Conservation (phyloP, 2,797 vertebrate species). For the Denticeps clupeoides region DNA sequence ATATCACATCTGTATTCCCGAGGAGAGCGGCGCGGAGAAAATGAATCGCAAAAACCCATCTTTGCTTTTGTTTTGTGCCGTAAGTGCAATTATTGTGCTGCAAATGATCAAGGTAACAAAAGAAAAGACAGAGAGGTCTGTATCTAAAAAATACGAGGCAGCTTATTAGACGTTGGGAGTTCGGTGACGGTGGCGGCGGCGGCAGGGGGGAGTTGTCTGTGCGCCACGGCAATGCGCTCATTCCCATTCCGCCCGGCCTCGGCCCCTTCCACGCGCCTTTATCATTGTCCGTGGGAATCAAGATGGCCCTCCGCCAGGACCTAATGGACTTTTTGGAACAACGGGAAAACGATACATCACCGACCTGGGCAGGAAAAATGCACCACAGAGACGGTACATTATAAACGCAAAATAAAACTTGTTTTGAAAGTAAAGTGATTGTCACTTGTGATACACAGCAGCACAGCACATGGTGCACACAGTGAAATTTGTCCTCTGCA, state of each 20-base stretch:
- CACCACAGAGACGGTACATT: too few species aligned
- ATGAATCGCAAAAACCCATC: slow-evolving; percentile 26
- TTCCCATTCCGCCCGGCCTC: slow-evolving; percentile 28
- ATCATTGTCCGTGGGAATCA: slow-evolving; percentile 52
- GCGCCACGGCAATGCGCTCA: slow-evolving; percentile 13
- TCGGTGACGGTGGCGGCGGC: neutral
- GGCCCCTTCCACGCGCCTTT: slow-evolving; percentile 36
- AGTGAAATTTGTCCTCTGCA: too few species aligned
- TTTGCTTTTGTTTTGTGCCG: slow-evolving; percentile 25
- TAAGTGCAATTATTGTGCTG: slow-evolving; percentile 38
- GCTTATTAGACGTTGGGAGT: neutral
- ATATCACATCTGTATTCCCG: slow-evolving; percentile 42
- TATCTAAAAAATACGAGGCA: neutral
- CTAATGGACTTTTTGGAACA: slow-evolving; percentile 65
- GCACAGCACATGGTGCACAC: too few species aligned
- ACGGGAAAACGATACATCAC: slow-evolving; percentile 56
- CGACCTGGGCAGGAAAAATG: slow-evolving; percentile 6
- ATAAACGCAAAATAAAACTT: too few species aligned
- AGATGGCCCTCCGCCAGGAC: slow-evolving; percentile 47
- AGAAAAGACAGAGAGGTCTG: slow-evolving; percentile 24
- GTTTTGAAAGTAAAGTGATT: too few species aligned
- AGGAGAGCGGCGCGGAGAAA: slow-evolving; percentile 15
- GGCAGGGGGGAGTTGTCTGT: neutral
- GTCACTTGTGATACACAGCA: too few species aligned
- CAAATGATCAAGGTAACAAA: too few species aligned